phyloP scores from a whole-genome alignment of 2,888 invertebrate genomes.

The Saturnia japonica region DNA sequence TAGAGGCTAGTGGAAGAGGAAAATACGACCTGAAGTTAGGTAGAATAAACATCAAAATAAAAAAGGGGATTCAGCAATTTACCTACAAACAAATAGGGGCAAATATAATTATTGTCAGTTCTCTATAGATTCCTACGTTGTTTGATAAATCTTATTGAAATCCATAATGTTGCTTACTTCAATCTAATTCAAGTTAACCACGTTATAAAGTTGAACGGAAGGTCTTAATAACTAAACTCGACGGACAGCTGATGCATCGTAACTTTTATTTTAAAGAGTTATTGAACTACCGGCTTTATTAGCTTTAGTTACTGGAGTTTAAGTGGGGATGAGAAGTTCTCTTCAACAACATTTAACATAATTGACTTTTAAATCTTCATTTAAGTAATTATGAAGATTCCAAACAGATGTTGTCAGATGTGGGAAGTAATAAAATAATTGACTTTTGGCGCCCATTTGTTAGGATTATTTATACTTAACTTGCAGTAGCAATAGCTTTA shows the following conservation, averaged over 20 bases:
- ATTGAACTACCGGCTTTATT: constrained; percentile 8
- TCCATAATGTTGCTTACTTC: no score
- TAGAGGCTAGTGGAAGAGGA: not conserved
- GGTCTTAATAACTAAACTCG: not conserved
- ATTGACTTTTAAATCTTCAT: not conserved
- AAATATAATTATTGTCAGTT: not conserved
- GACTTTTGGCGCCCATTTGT: no score
- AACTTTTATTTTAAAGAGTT: constrained; percentile 13
- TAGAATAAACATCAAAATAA: not conserved
- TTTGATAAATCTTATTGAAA: not conserved
- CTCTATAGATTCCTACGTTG: not conserved
- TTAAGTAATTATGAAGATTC: not conserved
- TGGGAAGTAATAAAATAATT: not conserved
- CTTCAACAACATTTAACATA: not conserved
- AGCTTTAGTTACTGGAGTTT: constrained; percentile 4
- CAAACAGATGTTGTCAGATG: not conserved
- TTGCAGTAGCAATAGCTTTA: no score
- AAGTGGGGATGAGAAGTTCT: constrained; percentile 6
- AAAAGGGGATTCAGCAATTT: not conserved
- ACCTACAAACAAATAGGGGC: not conserved
- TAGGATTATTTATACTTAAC: no score
- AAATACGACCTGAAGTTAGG: not conserved
- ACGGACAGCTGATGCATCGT: constrained; percentile 11
- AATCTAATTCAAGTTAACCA: no score
- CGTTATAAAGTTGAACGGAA: not conserved